phyloP scores from a whole-genome alignment of 2,888 invertebrate genomes.

The Eupithecia exiguata region DNA sequence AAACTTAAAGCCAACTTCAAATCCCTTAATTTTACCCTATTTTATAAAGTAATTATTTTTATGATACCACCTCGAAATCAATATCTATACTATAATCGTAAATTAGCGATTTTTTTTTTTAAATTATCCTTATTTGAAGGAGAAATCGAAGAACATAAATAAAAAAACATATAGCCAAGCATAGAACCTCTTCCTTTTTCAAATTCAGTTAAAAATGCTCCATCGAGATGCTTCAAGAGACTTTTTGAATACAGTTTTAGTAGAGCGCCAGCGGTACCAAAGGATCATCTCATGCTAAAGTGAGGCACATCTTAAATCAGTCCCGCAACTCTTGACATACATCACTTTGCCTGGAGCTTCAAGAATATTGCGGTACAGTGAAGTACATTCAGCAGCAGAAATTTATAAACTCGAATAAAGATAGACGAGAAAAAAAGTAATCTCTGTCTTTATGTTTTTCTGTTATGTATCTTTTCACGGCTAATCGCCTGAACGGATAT shows the following conservation, averaged over 20 bases:
- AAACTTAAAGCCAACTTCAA: too few relatives aligned
- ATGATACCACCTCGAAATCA: too few relatives aligned
- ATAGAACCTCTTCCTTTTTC: too few relatives aligned
- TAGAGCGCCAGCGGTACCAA: neutral
- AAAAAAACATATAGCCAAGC: too few relatives aligned
- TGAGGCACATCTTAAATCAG: constrained; percentile 27
- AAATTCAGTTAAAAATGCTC: neutral
- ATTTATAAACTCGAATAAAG: neutral
- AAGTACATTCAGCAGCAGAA: constrained; percentile 20
- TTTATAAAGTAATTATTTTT: too few relatives aligned
- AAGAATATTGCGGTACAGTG: constrained; percentile 47
- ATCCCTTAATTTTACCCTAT: too few relatives aligned
- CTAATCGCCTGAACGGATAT: neutral
- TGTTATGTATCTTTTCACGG: neutral
- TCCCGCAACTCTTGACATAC: constrained; percentile 39
- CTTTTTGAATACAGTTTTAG: neutral
- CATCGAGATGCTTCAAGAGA: neutral
- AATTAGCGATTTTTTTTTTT: too few relatives aligned
- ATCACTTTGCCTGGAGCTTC: constrained; percentile 40
- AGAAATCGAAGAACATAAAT: too few relatives aligned
- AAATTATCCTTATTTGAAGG: too few relatives aligned
- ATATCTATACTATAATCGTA: too few relatives aligned
- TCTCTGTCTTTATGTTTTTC: too few relatives aligned
- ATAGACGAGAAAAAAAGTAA: too few relatives aligned
- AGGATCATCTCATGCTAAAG: neutral